These are phyloP conservation scores for Dryas iulia DNA, from an alignment of 1,140 invertebrate species.

Conservation along the genomic window DNA sequence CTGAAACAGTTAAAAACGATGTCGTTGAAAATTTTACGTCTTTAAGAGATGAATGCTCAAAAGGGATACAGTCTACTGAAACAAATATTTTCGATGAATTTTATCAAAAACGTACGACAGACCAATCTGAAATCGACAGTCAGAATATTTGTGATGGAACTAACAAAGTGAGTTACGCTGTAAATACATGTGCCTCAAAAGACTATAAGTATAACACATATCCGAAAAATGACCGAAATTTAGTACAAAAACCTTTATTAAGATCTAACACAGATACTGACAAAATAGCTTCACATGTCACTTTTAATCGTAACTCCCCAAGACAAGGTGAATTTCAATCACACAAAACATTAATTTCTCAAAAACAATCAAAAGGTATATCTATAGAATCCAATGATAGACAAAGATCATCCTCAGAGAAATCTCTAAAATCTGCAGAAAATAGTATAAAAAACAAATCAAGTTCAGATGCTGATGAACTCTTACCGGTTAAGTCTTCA, in stretches of 20 bases:
- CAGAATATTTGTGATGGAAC: not conserved
- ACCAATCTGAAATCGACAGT: not conserved
- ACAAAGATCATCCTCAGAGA: not conserved
- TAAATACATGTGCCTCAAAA: constrained; percentile 25
- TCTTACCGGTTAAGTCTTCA: constrained; percentile 16
- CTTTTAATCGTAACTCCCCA: constrained; percentile 26
- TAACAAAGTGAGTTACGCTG: not conserved
- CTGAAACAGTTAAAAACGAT: constrained; percentile 36
- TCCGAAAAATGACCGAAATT: constrained; percentile 42
- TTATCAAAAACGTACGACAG: constrained; percentile 14
- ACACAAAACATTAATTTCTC: not conserved
- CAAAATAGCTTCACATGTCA: constrained; percentile 31
- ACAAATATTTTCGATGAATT: constrained; percentile 34
- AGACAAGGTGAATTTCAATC: not conserved
- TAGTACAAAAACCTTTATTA: constrained; percentile 42
- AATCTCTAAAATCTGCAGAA: constrained; percentile 11
- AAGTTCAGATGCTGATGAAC: constrained; percentile 10
- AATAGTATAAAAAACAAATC: not conserved
- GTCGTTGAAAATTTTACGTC: constrained; percentile 45
- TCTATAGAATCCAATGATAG: not conserved
- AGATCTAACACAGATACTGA: constrained; percentile 55
- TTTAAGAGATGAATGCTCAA: constrained; percentile 53
- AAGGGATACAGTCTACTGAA: constrained; percentile 49
- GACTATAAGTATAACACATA: constrained; percentile 50
- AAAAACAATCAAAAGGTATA: not conserved